Percentiles rank a stretch among this genome's conserved stretches.
These are phyloP conservation scores for Drosophila diplacantha DNA, from an alignment of 2,888 invertebrate genomes.

Conservation along the genomic window DNA sequence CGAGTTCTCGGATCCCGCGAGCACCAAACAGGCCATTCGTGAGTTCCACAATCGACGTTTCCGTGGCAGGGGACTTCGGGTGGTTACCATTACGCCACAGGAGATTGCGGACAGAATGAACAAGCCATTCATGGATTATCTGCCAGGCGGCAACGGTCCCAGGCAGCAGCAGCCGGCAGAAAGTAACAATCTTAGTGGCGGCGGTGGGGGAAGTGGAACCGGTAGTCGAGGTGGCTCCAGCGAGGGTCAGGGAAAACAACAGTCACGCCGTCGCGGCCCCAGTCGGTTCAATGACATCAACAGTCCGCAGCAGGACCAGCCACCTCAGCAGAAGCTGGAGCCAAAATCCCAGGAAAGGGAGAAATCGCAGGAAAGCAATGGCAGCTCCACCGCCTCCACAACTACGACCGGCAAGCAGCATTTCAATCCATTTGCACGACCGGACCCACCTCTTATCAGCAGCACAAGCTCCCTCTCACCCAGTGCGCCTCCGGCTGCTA, in stretches of 20 bases:
- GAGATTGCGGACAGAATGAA: slow-evolving; percentile 80
- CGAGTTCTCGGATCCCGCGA: slow-evolving; percentile 86
- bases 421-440: slow-evolving; percentile 60
- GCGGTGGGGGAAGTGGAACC: not conserved
- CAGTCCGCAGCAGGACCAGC: slow-evolving; percentile 10
- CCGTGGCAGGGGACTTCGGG: slow-evolving; percentile 75
- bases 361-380: slow-evolving; percentile 38
- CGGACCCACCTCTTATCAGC: slow-evolving; percentile 15
- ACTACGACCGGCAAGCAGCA: slow-evolving; percentile 44
- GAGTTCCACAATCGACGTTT: slow-evolving; percentile 77
- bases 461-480: slow-evolving; percentile 6
- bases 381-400: slow-evolving; percentile 11
- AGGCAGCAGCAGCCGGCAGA: slow-evolving; percentile 20
- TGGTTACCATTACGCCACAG: slow-evolving; percentile 79
- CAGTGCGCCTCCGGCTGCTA: not conserved
- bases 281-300: slow-evolving; percentile 55
- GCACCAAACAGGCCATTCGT: slow-evolving; percentile 80
- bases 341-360: slow-evolving; percentile 5
- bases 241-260: slow-evolving; percentile 5
- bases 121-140: slow-evolving; percentile 74
- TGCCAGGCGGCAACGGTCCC: slow-evolving; percentile 66
- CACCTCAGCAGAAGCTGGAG: slow-evolving; percentile 6
- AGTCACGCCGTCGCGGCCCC: slow-evolving; percentile 58
- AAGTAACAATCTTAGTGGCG: not conserved
- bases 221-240: slow-evolving; percentile 8